Base-by-base conservation (phyloP, 2,888 invertebrate genomes). In the Hypomecis atomaria region DNA sequence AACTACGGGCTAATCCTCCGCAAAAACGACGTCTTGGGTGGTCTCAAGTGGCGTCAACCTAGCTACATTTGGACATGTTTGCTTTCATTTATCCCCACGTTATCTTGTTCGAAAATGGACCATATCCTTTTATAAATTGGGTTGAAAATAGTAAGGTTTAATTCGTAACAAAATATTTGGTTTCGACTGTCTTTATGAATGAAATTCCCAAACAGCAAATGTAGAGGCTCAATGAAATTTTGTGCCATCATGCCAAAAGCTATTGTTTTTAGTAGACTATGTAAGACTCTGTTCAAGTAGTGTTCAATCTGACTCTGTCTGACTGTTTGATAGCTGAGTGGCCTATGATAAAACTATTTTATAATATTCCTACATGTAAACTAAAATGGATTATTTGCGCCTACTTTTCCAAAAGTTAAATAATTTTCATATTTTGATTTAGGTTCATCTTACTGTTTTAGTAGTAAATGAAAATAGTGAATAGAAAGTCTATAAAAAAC, bases 11-110 rank as follows among this genome's bases (percentile, higher is more conserved):
- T 84, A 84, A 85, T 85, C 80, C 74, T 67, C 78, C 82, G 85
- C 88, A 88, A 90, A 90, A 87, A 86, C 71, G 53, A 74, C 89
- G 40, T 63, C 89, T 83, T 92, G 92, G 91, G 92, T 92, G 92
- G 92, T 84, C 91, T 78, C 73, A 81, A 85, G 89, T 90, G 90
- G 90, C 90, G 90, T 90, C 85, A 86, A 79, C 79, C 79, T 79
- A 83, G 84, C 86, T 81, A 86, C 87, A 86, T 85, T 85, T 79
- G 69, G 77, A 80, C 79, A 81, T 87, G 78, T 80, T 82, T 81
- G 82, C 72, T 77, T 72, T 72, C 78, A 81, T 83, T 82, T 79
- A 81, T 72, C 74, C 75, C 48, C 69, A 67, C 67, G 33, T 34
- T 33, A 0, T 6, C 10, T 8, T 48, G 37, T 56, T 11, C 9